phyloP scores from a whole-genome alignment of 2,797 vertebrate species.

The Thunnus albacares region DNA sequence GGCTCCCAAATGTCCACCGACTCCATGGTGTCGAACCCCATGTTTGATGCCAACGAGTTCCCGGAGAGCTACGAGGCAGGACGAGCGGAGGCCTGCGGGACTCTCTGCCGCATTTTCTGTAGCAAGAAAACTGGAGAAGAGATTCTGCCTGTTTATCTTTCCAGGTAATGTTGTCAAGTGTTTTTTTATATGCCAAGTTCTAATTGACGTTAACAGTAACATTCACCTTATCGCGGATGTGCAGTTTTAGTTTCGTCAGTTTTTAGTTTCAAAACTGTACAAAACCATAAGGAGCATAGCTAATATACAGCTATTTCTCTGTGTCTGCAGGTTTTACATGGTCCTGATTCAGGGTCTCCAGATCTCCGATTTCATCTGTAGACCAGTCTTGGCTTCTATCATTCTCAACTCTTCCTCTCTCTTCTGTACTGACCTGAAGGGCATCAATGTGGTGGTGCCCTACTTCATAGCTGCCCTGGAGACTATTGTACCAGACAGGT shows the following conservation, averaged over 20 bases:
- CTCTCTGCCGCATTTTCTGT: slow-evolving; percentile 97
- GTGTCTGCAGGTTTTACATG: slow-evolving; percentile 94
- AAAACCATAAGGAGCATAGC: background rate
- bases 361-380: slow-evolving; percentile 95
- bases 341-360: slow-evolving; percentile 98
- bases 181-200: background rate
- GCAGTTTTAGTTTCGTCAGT: background rate
- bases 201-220: background rate
- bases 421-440: slow-evolving; percentile 97
- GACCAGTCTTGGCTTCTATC: slow-evolving; percentile 95
- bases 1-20: slow-evolving; percentile 97
- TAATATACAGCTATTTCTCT: background rate
- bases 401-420: slow-evolving; percentile 97
- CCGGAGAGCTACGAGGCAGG: slow-evolving; percentile 97
- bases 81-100: slow-evolving; percentile 96
- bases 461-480: slow-evolving; percentile 98
- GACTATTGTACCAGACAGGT: slow-evolving; percentile 97
- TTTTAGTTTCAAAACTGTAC: background rate
- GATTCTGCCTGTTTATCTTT: slow-evolving; percentile 96
- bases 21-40: slow-evolving; percentile 94
- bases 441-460: slow-evolving; percentile 95
- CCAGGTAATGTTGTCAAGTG: slow-evolving; percentile 85
- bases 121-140: slow-evolving; percentile 99
- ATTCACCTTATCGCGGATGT: background rate
- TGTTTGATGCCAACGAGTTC: slow-evolving; percentile 94